Evolutionary conservation across 2,888 invertebrate species (phyloP), one percentile per base, ranked within the genome.

Genomic region (Tigriopus californicus): DNA sequence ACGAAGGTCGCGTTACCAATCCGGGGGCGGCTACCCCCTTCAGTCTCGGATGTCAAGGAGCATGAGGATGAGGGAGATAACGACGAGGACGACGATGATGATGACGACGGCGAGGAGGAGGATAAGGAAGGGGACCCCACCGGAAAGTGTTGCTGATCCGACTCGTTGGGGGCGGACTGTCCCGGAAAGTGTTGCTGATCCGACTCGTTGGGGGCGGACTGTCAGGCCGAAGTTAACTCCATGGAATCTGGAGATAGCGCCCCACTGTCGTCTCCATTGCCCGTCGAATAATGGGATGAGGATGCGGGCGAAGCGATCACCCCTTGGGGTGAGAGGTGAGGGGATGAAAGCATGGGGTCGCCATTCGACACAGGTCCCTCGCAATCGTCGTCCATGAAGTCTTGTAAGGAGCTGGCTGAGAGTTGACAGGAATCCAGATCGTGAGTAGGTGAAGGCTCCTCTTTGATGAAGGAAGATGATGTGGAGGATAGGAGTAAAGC

Each of bases 341-440:
- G 74, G n/a, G 76, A 77, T 18, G 60, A 58, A 40, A 81, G 69
- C 75, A 81, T 78, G 4, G 80, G 77, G 68, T 82, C 81, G 49
- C 77, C 78, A 41, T 63, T 64, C 1, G 67, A 67, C 1, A 66
- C 66, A 40, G 65, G 64, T 12, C 63, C 62, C 22, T 49, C 54
- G 54, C 55, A 62, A 18, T 66, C 64, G 64, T 80, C 80, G 62
- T 80, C 80, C 80, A 81, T 80, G 54, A 80, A 71, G 67, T 82
- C 81, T 64, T 81, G 80, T 25, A 61, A 33, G 5, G 52, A 15
- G 46, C 60, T 53, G 47, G 51, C 25, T 18, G 53, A 41, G 18
- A 61, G 53, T n/a, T 44, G 44, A n/a, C n/a, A n/a, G 44, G 15
- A 15, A 4, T 44, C 44, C 15, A 12, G 5, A 22, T 12, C 22